Base-by-base conservation (phyloP, 2,113 vertebrate genomes). In the Stegostoma tigrinum region DNA sequence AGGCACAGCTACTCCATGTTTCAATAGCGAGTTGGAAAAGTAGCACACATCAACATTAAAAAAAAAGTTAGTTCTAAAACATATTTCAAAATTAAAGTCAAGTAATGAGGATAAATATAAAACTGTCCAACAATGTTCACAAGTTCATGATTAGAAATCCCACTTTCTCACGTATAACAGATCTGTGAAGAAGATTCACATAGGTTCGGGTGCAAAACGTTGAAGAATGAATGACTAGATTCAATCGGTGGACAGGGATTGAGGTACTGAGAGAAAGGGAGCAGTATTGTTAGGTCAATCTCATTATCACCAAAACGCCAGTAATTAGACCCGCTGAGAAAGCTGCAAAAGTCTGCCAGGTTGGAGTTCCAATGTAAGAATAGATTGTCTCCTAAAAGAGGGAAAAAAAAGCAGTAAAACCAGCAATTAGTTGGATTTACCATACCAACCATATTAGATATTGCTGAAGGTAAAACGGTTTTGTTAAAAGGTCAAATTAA, bases 301-400 rank as follows among this genome's bases (percentile, higher is more conserved):
- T 96, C 97, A 97, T 97, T 96, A 97, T 98, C 96, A 97, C 96
- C 85, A 97, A 83, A 61, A 97, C 95, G 17, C 96, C 96, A 5
- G 97, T 96, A 96, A 98, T 95, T 0, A 96, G 96, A n/a, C 97
- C 96, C 0, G 98, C 97, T 10, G 97, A 97, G n/a, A 97, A 96
- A 0, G 97, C 17, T 17, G 97, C 96, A 19, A 97, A 96, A 0
- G 96, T 97, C 86, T 97, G 97, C 97, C 97, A 98, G 8, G 90
- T 94, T 23, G 93, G 55, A 48, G 24, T 96, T 27, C 93, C 97
- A 7, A 97, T 96, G 90, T 98, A 96, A 5, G 95, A 96, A 1
- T n/a, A 64, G 87, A 98, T 97, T 52, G 97, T 97, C 0, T 97
- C 98, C 94, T 95, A 97, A 97, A 97, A 95, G 15, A 96, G 96